A percentile compares a stretch with the other conserved stretches of the same genome.
Conservation (phyloP, 2,797 vertebrate genomes). For the Tinamus major region DNA sequence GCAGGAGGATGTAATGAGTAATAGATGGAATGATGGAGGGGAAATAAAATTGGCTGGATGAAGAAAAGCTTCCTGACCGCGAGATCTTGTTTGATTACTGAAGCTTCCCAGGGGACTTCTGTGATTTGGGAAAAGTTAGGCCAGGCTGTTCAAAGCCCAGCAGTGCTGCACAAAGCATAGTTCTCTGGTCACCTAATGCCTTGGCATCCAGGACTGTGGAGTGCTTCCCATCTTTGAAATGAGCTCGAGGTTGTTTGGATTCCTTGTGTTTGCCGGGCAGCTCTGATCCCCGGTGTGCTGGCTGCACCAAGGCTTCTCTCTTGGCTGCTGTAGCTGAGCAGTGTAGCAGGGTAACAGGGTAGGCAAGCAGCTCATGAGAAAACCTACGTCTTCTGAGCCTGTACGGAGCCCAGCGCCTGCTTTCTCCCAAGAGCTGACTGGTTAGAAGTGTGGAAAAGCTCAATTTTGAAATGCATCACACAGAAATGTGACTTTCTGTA, state of each 20-base stretch:
- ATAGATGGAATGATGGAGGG: conserved; percentile 71
- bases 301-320: conserved; percentile 5
- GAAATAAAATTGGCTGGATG: conserved; percentile 61
- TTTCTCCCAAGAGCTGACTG: neutral
- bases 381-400: conserved; percentile 49
- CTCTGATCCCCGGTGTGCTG: conserved; percentile 27
- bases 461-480: conserved; percentile 42
- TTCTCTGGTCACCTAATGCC: conserved; percentile 28
- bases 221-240: conserved; percentile 1
- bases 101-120: conserved; percentile 56
- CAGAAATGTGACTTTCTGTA: conserved; percentile 21
- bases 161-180: conserved; percentile 40
- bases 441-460: neutral
- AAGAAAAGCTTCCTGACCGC: conserved; percentile 72
- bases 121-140: conserved; percentile 73
- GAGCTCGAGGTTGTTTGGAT: conserved; percentile 25
- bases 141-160: conserved; percentile 28
- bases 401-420: neutral
- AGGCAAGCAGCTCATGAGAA: conserved; percentile 25
- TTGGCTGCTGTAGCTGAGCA: neutral
- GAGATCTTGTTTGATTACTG: conserved; percentile 71
- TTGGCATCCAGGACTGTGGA: neutral
- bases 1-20: conserved; percentile 71
- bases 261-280: conserved; percentile 65
- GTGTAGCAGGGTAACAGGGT: neutral